Evolutionary conservation across 2,797 vertebrate genomes (phyloP).

Genomic region (Scolopax rusticola): DNA sequence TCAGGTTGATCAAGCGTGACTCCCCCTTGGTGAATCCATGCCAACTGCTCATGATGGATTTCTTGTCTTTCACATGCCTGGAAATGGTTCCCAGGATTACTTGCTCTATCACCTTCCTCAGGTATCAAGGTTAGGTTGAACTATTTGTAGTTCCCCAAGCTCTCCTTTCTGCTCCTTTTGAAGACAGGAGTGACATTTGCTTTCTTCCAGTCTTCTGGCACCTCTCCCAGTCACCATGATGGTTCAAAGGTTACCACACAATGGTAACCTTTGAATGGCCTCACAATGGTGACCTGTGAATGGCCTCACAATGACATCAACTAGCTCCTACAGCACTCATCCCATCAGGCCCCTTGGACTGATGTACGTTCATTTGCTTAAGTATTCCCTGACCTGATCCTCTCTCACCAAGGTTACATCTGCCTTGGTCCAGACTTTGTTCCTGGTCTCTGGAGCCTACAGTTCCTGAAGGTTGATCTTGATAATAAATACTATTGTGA

Average conservation of each 20-base stretch:
- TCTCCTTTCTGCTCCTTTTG: neutral
- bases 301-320: neutral
- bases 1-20: neutral
- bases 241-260: neutral
- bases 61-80: neutral
- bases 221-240: neutral
- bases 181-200: neutral
- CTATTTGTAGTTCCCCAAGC: neutral
- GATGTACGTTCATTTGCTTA: fast-evolving
- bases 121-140: neutral
- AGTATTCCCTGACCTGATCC: neutral
- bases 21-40: neutral
- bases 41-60: neutral
- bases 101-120: neutral
- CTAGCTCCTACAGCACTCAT: neutral
- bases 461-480: neutral
- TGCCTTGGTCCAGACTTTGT: neutral
- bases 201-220: neutral
- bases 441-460: neutral
- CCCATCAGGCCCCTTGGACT: neutral
- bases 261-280: no score
- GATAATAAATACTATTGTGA: neutral
- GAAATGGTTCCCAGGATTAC: neutral
- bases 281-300: neutral
- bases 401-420: neutral